phyloP scores from a whole-genome alignment of 2,113 vertebrate species.

The Tretioscincus oriximinensis region DNA sequence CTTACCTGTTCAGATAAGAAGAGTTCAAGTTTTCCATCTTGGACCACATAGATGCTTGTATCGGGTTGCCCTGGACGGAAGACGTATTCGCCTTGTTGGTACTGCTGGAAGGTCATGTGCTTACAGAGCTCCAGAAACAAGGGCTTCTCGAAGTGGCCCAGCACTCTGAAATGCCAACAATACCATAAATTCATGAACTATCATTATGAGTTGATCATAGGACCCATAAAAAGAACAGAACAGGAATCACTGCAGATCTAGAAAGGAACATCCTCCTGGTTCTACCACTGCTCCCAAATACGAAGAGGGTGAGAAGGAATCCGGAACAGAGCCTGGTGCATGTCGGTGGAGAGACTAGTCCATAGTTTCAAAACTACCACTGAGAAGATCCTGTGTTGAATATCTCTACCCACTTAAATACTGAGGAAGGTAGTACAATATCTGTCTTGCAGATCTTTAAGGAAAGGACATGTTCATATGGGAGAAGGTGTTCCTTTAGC shows the following conservation, averaged over 20 bases:
- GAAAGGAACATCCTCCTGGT: too few relatives aligned
- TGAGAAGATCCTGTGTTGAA: too few relatives aligned
- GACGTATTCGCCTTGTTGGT: slow-evolving; percentile 88
- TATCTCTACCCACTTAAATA: too few relatives aligned
- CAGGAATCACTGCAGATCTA: background rate
- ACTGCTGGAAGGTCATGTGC: slow-evolving; percentile 92
- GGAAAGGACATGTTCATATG: too few relatives aligned
- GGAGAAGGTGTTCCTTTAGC: too few relatives aligned
- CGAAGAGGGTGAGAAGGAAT: too few relatives aligned
- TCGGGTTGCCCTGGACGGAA: slow-evolving; percentile 90
- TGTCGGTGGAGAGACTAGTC: too few relatives aligned
- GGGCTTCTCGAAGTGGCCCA: slow-evolving; percentile 97
- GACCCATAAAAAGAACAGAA: background rate
- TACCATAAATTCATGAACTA: background rate
- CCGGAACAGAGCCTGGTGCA: too few relatives aligned
- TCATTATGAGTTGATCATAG: background rate
- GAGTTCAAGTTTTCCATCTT: slow-evolving; percentile 92
- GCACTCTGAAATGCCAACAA: slow-evolving; percentile 73
- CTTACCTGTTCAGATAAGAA: slow-evolving; percentile 85
- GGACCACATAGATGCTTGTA: slow-evolving; percentile 93
- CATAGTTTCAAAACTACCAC: too few relatives aligned
- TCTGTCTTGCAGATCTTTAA: too few relatives aligned
- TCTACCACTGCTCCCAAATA: too few relatives aligned
- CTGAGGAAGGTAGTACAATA: too few relatives aligned
- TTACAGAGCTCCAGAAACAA: slow-evolving; percentile 93